These are phyloP conservation scores for Drosophila carrolli DNA, from an alignment of 1,140 invertebrate genomes.

Conservation along the genomic window DNA sequence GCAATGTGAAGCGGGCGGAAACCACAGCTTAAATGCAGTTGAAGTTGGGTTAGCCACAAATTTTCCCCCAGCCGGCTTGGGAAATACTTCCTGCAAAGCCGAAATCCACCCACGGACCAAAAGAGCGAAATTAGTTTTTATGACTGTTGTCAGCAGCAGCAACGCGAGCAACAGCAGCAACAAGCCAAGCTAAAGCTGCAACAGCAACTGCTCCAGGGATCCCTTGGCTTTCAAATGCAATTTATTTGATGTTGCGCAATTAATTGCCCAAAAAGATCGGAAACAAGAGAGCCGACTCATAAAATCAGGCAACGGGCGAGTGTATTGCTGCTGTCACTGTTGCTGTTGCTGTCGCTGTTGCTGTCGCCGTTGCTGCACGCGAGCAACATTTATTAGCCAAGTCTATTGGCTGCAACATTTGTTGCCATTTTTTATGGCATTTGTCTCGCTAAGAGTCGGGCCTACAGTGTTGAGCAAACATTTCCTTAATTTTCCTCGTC, in stretches of 20 bases:
- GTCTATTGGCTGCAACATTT: constrained; percentile 72
- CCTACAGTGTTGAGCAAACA: constrained; percentile 55
- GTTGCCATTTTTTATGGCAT: constrained; percentile 73
- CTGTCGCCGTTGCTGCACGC: constrained; percentile 37
- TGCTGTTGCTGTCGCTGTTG: constrained; percentile 45
- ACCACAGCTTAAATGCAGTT: constrained; percentile 25
- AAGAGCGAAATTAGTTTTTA: constrained; percentile 74
- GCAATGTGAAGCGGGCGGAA: constrained; percentile 14
- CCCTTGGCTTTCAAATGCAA: constrained; percentile 67
- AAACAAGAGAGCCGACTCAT: constrained; percentile 27
- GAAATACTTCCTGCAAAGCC: constrained; percentile 42
- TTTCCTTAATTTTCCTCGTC: constrained; percentile 65
- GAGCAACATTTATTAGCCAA: constrained; percentile 69
- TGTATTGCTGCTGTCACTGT: constrained; percentile 38
- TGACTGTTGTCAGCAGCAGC: constrained; percentile 61
- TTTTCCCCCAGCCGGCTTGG: constrained; percentile 5
- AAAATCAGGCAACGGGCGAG: constrained; percentile 38
- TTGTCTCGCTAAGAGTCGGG: constrained; percentile 16
- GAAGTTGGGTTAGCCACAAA: constrained; percentile 36
- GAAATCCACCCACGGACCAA: constrained; percentile 35
- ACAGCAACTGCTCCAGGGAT: constrained; percentile 23
- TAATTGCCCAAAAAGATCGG: constrained; percentile 67
- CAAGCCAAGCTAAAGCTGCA: constrained; percentile 12
- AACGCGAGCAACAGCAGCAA: constrained; percentile 22
- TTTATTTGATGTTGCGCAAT: constrained; percentile 80